Evolutionary conservation across 2,888 invertebrate species (phyloP).

Genomic region (Caenorhabditis sp.): DNA sequence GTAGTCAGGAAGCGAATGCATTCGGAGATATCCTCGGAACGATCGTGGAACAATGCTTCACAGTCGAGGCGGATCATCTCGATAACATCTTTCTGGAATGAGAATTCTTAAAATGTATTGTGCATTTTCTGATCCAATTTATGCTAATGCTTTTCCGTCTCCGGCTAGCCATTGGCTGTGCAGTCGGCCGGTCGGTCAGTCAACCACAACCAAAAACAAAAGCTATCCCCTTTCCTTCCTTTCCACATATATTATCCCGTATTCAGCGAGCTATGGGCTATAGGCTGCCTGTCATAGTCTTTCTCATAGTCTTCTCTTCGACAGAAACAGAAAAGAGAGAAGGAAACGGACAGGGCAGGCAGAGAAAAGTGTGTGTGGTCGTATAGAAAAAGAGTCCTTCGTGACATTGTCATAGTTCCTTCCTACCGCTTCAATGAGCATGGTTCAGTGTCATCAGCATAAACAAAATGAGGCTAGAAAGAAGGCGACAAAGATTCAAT

Average conservation of each 20-base stretch:
- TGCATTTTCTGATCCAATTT: constrained; percentile 6
- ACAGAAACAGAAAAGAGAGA: constrained; percentile 16
- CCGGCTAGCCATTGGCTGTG: background rate
- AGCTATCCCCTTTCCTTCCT: constrained; percentile 42
- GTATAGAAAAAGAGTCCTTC: constrained; percentile 5
- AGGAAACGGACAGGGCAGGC: constrained; percentile 21
- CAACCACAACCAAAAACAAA: constrained; percentile 42
- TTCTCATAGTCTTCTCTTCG: background rate
- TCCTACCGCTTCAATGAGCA: constrained; percentile 5
- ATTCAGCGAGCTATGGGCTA: constrained; percentile 36
- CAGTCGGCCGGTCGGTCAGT: constrained; percentile 22
- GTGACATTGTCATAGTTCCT: constrained; percentile 34
- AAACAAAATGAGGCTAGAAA: constrained; percentile 16
- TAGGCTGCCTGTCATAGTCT: constrained; percentile 48
- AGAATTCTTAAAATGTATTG: too few species aligned
- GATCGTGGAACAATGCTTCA: constrained; percentile 69
- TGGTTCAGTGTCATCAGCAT: constrained; percentile 24
- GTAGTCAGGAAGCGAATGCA: constrained; percentile 68
- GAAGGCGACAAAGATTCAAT: constrained; percentile 37
- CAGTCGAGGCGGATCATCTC: constrained; percentile 71
- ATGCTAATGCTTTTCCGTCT: constrained; percentile 17
- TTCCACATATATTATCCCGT: constrained; percentile 38
- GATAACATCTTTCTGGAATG: constrained; percentile 68
- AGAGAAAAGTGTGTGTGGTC: background rate
- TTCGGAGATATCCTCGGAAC: constrained; percentile 65